Percentiles rank a stretch among this genome's conserved stretches.
These are phyloP conservation scores for Lagopus leucura DNA, from an alignment of 2,113 vertebrate species.

Conservation along the genomic window DNA sequence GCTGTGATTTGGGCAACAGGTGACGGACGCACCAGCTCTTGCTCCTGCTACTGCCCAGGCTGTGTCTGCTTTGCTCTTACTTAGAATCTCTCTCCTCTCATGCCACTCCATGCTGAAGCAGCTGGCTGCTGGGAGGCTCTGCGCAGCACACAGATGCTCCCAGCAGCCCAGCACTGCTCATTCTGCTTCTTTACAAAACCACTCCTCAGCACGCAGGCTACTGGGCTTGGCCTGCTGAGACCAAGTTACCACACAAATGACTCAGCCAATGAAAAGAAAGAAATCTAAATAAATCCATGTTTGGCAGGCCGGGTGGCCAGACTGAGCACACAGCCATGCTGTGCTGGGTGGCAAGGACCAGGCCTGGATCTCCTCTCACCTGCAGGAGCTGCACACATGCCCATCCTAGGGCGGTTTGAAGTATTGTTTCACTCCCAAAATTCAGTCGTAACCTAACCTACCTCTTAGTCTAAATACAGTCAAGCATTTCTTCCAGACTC, in stretches of 20 bases:
- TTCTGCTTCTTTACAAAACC: neutral
- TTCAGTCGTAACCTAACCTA: neutral
- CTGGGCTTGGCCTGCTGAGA: neutral
- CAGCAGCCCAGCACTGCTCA: neutral
- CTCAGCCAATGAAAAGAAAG: neutral
- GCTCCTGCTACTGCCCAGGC: neutral
- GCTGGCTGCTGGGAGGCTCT: neutral
- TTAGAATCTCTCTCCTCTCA: neutral
- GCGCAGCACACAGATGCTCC: neutral
- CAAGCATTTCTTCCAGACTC: neutral
- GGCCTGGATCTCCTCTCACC: neutral
- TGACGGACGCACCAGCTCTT: fast-evolving
- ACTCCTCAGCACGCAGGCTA: neutral
- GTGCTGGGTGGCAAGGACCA: neutral
- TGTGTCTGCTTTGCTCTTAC: neutral
- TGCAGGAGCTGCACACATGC: fast-evolving
- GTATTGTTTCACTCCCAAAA: neutral
- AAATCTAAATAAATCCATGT: neutral
- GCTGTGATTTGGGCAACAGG: neutral
- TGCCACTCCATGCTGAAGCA: neutral
- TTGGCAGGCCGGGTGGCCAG: neutral
- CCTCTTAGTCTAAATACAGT: neutral
- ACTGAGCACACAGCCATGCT: fast-evolving
- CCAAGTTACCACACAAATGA: neutral
- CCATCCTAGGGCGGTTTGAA: fast-evolving